Evolutionary conservation across 2,113 vertebrate species (phyloP).

Genomic region (Megaceryle maxima): DNA sequence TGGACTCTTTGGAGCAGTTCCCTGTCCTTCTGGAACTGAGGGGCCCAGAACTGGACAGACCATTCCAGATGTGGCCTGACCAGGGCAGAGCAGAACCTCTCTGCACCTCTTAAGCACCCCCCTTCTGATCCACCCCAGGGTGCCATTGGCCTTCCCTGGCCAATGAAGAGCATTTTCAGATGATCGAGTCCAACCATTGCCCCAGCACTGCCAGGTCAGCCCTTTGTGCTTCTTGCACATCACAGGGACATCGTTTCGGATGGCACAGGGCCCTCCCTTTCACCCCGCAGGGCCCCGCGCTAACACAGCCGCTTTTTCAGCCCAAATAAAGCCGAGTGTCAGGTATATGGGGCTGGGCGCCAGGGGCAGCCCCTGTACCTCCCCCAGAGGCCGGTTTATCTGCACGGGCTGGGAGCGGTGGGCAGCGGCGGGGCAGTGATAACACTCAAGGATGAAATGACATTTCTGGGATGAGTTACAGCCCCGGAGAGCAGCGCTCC

Average conservation of each 20-base stretch:
- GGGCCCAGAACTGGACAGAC: no score
- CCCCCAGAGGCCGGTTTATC: not conserved
- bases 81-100: no score
- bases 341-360: not conserved
- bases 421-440: constrained; percentile 12
- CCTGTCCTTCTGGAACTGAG: no score
- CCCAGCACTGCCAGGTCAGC: no score
- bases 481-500: not conserved
- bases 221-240: not conserved
- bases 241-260: rapidly evolving
- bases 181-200: no score
- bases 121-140: no score
- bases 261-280: not conserved
- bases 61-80: no score
- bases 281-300: rapidly evolving
- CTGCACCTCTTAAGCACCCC: no score
- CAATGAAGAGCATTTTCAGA: no score
- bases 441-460: constrained; percentile 64
- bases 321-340: rapidly evolving
- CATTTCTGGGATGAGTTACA: constrained; percentile 67
- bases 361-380: not conserved
- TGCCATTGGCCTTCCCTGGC: no score
- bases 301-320: rapidly evolving
- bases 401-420: not conserved
- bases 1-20: no score